Percentiles rank a stretch among this genome's conserved stretches.
Evolutionary conservation across 2,113 vertebrate genomes (phyloP).

Genomic region (Asarcornis scutulata): DNA sequence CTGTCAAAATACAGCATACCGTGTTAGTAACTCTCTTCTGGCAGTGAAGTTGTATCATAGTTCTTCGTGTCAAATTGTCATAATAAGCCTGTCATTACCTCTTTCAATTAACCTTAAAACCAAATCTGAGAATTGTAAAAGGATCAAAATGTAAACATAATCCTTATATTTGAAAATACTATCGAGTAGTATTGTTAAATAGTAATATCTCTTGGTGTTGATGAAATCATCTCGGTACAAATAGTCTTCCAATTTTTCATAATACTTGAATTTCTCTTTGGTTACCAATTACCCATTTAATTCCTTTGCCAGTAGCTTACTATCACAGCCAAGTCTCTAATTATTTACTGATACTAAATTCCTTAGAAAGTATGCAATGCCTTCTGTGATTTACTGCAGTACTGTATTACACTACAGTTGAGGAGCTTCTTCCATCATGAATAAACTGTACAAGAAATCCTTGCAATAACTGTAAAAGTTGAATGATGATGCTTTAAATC

Average conservation of each 20-base stretch:
- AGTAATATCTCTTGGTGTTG: neutral
- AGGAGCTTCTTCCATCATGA: neutral
- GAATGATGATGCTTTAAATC: neutral
- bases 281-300: neutral
- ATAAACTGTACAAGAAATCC: neutral
- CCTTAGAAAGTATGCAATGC: neutral
- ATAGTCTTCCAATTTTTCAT: neutral
- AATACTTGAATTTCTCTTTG: neutral
- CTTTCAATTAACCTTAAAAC: constrained; percentile 9
- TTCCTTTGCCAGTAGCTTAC: neutral
- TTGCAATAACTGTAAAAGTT: neutral
- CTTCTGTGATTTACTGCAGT: neutral
- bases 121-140: neutral
- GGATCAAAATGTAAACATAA: neutral
- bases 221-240: neutral
- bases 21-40: neutral
- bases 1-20: neutral
- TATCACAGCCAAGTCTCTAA: neutral
- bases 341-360: neutral
- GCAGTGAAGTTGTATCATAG: neutral
- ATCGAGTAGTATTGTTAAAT: neutral
- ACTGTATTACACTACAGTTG: neutral
- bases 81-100: neutral
- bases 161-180: neutral
- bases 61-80: neutral